phyloP scores from a whole-genome alignment of 37 sponge, comb jelly and placozoan species.

The Bolinopsis microptera region DNA sequence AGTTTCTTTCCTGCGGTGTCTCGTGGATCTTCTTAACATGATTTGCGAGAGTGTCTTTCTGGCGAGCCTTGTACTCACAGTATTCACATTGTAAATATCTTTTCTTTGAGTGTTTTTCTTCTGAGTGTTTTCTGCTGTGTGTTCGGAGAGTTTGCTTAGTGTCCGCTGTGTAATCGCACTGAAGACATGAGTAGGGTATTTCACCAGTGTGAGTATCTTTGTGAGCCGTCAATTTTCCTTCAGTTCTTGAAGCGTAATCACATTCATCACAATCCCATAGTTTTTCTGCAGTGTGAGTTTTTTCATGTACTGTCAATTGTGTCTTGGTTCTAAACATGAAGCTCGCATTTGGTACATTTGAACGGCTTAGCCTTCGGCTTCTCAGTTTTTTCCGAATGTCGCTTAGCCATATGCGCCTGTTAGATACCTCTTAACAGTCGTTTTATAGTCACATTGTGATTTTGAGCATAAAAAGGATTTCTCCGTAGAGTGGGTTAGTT shows the following conservation, averaged over 20 bases:
- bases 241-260: background rate
- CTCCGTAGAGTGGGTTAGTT: background rate
- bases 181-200: background rate
- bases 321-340: background rate
- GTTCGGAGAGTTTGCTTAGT: background rate
- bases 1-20: no score
- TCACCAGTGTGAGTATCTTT: slow-evolving; percentile 8
- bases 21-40: background rate
- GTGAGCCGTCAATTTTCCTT: background rate
- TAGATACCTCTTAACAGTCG: background rate
- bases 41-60: background rate
- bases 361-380: background rate
- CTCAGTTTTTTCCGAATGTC: background rate
- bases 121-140: no score
- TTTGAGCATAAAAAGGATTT: background rate
- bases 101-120: background rate
- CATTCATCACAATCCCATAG: background rate
- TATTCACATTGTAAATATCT: background rate
- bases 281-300: background rate
- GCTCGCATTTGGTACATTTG: background rate
- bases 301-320: background rate
- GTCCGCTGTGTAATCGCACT: background rate
- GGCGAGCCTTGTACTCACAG: background rate
- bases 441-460: background rate
- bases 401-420: no score